Evolutionary conservation across 2,888 invertebrate genomes (phyloP), one percentile per base, ranked within the genome.

Genomic region (Ctenicera cuprea): DNA sequence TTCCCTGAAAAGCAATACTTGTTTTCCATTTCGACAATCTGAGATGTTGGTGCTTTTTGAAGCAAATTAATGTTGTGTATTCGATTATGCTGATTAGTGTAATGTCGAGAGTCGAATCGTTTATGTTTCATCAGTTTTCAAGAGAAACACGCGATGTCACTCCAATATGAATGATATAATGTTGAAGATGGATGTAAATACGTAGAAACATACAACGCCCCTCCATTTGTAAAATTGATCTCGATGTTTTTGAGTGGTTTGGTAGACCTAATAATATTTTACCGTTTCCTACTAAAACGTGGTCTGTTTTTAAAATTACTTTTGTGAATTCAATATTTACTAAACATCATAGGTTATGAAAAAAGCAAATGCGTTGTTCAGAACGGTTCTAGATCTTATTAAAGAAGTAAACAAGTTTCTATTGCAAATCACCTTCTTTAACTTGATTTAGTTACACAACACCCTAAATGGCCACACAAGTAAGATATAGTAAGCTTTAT

Each of bases 221-320:
- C 48, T 43, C 64, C 48, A 33, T 64, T 64, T 64, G n/a, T 50
- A 50, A 50, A 37, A 64, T 50, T 50, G 64, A 14, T 41, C 20
- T 43, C 59, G 9, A 59, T 38, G 18, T 43, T 62, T 62, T 62
- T 62, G 26, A 62, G 59, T 59, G 26, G 30, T 30, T 54, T 14
- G 12, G n/a, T 26, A 52, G 0, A 9, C 33, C 33, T 33, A 33
- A 20, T 14, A n/a, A 45, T 16, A 14, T 7, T 16, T 14, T 45
- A 7, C n/a, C 43, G 11, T 16, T 8, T 45, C 43, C 43, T 26
- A 26, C 26, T 5, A 26, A 26, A 2, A 26, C 41, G 11, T 41
- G 41, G 14, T 14, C n/a, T n/a, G 26, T 2, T 33, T 33, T 33
- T 33, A 33, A 9, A 33, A 33, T 1, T 33, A 33, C 8, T 33